Conservation (phyloP, 2,888 invertebrate species). For the Acanthosepion pharaonis region DNA sequence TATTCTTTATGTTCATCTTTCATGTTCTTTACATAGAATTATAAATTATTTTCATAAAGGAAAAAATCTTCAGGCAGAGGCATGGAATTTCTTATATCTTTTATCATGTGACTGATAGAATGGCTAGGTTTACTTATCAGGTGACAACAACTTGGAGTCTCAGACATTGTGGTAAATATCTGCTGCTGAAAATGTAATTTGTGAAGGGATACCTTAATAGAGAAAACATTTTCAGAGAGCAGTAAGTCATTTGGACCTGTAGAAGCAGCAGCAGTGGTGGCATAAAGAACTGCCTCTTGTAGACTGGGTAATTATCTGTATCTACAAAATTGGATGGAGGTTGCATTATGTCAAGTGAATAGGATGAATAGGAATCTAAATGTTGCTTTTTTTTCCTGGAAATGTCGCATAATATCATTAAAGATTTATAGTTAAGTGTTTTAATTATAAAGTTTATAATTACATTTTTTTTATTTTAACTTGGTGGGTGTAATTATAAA, state of each 20-base stretch:
- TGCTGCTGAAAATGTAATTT: constrained; percentile 4
- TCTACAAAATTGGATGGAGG: neutral
- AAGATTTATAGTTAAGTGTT: neutral
- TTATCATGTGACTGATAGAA: neutral
- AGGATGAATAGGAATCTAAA: neutral
- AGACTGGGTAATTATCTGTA: neutral
- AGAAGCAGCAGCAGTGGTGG: neutral
- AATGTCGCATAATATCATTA: neutral
- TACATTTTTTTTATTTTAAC: neutral
- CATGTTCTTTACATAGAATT: no score
- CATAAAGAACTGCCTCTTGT: neutral
- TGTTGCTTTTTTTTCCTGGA: neutral
- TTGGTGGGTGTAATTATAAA: no score
- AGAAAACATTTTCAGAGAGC: no score
- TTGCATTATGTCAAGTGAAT: neutral
- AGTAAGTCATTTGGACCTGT: neutral
- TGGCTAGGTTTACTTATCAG: neutral
- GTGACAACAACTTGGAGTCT: neutral
- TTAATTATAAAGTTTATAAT: neutral
- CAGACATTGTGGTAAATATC: neutral
- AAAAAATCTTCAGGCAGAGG: no score
- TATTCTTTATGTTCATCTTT: no score
- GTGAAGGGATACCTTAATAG: neutral
- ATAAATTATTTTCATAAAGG: no score
- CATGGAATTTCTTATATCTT: no score